Conservation (phyloP, 2,797 vertebrate genomes). For the Thripadectes ignobilis region DNA sequence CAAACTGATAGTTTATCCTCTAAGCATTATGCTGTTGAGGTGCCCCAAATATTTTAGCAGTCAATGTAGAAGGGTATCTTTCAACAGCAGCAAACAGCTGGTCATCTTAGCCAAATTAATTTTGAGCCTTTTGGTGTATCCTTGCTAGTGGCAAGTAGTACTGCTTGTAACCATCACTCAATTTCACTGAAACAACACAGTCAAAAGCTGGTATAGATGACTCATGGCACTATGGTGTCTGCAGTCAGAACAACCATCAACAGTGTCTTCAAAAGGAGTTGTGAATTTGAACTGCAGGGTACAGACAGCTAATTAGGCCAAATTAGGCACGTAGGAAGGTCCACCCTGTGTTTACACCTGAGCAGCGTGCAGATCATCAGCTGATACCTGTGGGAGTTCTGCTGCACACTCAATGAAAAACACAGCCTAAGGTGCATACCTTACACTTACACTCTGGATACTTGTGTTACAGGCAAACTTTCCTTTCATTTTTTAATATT, state of each 20-base stretch:
- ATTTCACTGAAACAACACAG: neutral
- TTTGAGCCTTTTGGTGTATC: neutral
- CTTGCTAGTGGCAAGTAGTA: fast-evolving
- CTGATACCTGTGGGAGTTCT: neutral
- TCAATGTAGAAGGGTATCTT: neutral
- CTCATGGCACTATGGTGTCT: neutral
- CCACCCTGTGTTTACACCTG: neutral
- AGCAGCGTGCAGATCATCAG: neutral
- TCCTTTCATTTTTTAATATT: too few species aligned
- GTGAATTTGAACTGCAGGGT: neutral
- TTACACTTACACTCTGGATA: neutral
- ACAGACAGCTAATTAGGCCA: neutral
- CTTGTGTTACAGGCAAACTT: neutral
- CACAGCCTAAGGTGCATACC: neutral
- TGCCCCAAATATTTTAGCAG: neutral
- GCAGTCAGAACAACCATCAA: neutral
- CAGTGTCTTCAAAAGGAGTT: neutral
- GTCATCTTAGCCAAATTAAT: neutral
- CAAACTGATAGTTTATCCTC: neutral
- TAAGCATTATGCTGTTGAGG: neutral
- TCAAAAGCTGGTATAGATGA: neutral
- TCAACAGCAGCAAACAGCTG: neutral
- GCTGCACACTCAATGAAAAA: neutral
- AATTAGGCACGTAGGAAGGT: neutral
- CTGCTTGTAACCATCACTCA: neutral